A percentile compares a stretch with the other conserved stretches of the same genome.
Conservation (phyloP, 2,113 vertebrate species). For the Beaufortia kweichowensis region DNA sequence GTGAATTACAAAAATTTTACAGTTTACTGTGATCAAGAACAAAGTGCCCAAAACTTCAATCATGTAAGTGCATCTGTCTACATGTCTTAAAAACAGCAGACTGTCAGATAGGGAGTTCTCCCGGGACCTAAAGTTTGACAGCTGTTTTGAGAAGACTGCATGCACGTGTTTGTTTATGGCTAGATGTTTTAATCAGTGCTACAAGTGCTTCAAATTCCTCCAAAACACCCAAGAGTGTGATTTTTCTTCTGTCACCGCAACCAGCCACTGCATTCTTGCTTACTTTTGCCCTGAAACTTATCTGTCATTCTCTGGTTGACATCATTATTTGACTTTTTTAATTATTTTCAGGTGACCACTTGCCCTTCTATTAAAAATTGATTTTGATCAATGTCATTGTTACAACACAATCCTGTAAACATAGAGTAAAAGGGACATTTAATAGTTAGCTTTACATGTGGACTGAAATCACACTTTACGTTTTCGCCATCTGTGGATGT, state of each 20-base stretch:
- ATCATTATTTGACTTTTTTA: conserved; percentile 1
- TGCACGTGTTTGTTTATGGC: conserved; percentile 62
- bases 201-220: conserved; percentile 64
- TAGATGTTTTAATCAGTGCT: conserved; percentile 62
- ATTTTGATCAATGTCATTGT: not conserved
- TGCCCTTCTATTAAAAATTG: not conserved
- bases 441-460: too few species aligned
- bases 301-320: not conserved
- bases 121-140: not conserved
- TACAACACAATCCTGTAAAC: too few species aligned
- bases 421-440: too few species aligned
- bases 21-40: not conserved
- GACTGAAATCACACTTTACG: not conserved
- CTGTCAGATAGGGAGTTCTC: not conserved
- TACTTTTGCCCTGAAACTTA: conserved; percentile 17
- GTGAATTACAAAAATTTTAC: not conserved
- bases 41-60: not conserved
- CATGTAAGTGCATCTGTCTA: not conserved
- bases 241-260: conserved; percentile 37
- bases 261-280: conserved; percentile 11
- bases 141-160: conserved; percentile 42
- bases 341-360: not conserved
- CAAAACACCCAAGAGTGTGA: conserved; percentile 59
- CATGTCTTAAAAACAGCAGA: not conserved
- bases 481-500: too few species aligned